These are phyloP conservation scores for Myotis davidii DNA, from an alignment of 2,113 vertebrate genomes.

Conservation along the genomic window DNA sequence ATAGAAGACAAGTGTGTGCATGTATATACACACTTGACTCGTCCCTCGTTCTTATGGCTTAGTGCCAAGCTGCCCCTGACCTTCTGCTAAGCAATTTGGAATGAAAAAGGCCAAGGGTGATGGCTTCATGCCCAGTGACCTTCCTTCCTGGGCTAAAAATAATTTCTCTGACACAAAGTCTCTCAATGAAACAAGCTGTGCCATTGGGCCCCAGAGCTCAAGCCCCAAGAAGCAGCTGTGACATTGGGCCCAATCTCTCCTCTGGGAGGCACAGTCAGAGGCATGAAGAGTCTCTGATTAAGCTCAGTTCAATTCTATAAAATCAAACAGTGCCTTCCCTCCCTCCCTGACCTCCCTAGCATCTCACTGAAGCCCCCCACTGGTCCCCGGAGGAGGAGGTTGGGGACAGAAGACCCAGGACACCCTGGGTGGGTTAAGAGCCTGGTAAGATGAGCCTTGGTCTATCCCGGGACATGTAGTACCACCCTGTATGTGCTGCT, in stretches of 20 bases:
- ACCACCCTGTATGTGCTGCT: slow-evolving; percentile 9
- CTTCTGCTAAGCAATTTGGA: background rate
- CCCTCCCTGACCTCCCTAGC: background rate
- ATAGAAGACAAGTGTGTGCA: background rate
- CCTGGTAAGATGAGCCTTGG: slow-evolving; percentile 57
- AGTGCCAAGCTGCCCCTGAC: slow-evolving; percentile 42
- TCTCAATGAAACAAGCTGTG: slow-evolving; percentile 42
- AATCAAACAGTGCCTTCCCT: background rate
- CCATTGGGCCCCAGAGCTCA: background rate
- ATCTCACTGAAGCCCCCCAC: background rate
- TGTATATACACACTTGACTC: background rate
- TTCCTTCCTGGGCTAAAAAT: slow-evolving; percentile 79
- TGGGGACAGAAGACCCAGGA: background rate
- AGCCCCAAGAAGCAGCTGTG: slow-evolving; percentile 21
- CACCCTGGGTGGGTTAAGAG: background rate
- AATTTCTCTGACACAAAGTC: slow-evolving; percentile 67
- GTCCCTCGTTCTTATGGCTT: slow-evolving; percentile 65
- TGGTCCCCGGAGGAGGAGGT: background rate
- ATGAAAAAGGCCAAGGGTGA: slow-evolving; percentile 77
- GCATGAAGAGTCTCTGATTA: background rate
- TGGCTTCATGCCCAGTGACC: slow-evolving; percentile 63
- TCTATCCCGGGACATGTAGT: slow-evolving; percentile 42
- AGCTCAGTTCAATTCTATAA: background rate
- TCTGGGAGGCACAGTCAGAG: background rate
- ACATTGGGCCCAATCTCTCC: background rate